Conservation (phyloP, 2,888 invertebrate species). For the Arctia plantaginis region DNA sequence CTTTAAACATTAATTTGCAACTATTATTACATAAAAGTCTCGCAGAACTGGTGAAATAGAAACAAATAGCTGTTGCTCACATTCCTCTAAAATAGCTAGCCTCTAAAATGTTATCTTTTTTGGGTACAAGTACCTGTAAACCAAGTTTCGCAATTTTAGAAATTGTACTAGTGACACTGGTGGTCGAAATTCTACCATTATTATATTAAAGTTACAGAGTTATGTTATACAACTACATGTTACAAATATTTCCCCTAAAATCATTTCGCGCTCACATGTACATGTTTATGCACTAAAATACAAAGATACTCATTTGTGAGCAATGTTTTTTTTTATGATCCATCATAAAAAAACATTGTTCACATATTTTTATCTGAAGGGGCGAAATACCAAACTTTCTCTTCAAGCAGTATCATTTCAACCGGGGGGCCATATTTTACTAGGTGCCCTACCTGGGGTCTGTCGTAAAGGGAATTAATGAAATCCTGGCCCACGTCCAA, state of each 20-base stretch:
- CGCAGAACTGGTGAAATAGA: conserved; percentile 11
- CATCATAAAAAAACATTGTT: not conserved
- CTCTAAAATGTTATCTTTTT: conserved; percentile 26
- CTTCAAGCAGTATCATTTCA: conserved; percentile 45
- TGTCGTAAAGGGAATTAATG: conserved; percentile 67
- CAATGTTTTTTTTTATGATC: no score
- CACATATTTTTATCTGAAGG: conserved; percentile 44
- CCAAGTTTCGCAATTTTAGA: conserved; percentile 11
- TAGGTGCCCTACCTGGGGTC: conserved; percentile 46
- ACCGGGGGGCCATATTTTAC: conserved; percentile 58
- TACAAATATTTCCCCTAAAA: no score
- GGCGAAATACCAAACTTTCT: conserved; percentile 51
- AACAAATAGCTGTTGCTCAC: conserved; percentile 24
- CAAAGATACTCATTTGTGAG: not conserved
- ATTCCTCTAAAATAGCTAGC: conserved; percentile 28
- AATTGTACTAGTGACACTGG: not conserved
- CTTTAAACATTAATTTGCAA: not conserved
- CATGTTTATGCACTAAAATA: no score
- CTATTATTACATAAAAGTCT: not conserved
- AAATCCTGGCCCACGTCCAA: conserved; percentile 55
- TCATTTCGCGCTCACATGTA: no score
- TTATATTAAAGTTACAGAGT: not conserved
- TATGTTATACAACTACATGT: no score
- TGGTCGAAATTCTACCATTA: not conserved
- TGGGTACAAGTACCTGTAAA: conserved; percentile 25